Evolutionary conservation across 2,113 vertebrate species (phyloP).

Genomic region (Uria aalge): DNA sequence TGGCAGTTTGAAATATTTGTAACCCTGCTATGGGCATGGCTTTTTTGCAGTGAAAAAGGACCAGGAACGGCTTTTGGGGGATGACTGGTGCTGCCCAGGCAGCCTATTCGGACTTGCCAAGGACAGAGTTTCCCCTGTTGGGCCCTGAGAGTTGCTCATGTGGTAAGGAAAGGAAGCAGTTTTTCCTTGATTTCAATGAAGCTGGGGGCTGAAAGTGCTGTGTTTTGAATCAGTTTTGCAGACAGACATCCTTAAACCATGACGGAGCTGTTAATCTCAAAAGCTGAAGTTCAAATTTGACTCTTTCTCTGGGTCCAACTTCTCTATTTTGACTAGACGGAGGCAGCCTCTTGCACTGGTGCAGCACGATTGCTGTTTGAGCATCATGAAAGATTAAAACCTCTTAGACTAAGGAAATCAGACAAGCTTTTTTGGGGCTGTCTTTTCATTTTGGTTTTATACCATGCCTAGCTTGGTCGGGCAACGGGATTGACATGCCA

Average conservation of each 20-base stretch:
- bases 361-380: neutral
- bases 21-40: constrained; percentile 7
- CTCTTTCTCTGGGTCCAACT: neutral
- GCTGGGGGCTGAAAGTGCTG: neutral
- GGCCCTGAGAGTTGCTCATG: neutral
- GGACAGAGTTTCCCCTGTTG: neutral
- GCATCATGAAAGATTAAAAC: neutral
- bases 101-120: neutral
- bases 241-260: neutral
- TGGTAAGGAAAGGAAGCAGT: neutral
- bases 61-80: neutral
- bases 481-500: neutral
- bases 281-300: neutral
- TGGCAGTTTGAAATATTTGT: constrained; percentile 61
- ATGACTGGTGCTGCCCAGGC: neutral
- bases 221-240: neutral
- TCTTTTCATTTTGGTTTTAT: neutral
- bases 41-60: constrained; percentile 14
- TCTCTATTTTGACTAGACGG: neutral
- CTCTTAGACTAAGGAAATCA: neutral
- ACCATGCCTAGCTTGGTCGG: neutral
- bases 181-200: neutral
- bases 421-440: neutral
- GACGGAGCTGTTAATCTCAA: neutral
- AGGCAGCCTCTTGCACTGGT: neutral